Evolutionary conservation across 2,888 invertebrate species (phyloP).

Genomic region (Pandemis corylana): DNA sequence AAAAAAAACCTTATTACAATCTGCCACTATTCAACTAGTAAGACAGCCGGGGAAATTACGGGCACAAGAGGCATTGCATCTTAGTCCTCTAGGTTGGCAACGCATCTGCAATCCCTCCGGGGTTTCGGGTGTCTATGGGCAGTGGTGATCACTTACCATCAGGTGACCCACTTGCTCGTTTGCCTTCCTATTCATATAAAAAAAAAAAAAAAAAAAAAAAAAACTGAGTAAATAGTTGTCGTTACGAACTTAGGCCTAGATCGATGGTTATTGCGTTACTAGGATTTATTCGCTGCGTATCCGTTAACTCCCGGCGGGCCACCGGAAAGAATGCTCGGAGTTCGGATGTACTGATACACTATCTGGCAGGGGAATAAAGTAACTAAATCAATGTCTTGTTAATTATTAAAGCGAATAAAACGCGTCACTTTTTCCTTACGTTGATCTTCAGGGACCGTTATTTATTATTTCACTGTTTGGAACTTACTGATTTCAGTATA

Average conservation of each 20-base stretch:
- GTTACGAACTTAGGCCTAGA: not conserved
- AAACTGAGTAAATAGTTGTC: not conserved
- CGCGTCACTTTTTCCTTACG: constrained; percentile 14
- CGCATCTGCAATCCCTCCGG: too few relatives aligned
- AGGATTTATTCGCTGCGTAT: constrained; percentile 12
- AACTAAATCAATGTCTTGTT: constrained; percentile 20
- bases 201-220: too few relatives aligned
- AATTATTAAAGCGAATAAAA: constrained; percentile 31
- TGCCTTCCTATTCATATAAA: too few relatives aligned
- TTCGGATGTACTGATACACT: constrained; percentile 13
- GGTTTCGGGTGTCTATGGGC: too few relatives aligned
- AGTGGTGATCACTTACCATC: too few relatives aligned
- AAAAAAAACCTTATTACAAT: not conserved
- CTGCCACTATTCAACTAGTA: not conserved
- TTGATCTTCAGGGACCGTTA: not conserved
- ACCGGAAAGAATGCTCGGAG: constrained; percentile 10
- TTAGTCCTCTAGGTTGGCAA: too few relatives aligned
- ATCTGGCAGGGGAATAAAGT: constrained; percentile 6
- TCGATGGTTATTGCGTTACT: constrained; percentile 16
- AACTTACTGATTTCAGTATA: not conserved
- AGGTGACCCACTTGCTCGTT: too few relatives aligned
- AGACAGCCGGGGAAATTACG: too few relatives aligned
- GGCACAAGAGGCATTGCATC: too few relatives aligned
- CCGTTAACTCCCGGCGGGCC: constrained; percentile 9
- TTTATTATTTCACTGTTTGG: not conserved